Conservation (phyloP, 2,888 invertebrate genomes). For the Macaria liturata region DNA sequence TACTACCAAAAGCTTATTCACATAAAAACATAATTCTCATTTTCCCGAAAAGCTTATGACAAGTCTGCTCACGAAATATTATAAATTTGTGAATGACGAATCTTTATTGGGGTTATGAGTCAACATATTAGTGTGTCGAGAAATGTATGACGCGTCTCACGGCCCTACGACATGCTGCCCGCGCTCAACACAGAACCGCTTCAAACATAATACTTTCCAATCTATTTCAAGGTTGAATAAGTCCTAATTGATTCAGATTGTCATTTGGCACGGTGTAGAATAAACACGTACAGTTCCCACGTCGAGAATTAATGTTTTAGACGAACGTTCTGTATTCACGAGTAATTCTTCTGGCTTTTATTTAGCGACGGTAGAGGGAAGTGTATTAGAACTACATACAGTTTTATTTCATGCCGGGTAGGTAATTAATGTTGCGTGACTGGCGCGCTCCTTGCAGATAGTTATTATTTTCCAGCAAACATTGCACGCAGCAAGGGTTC, state of each 20-base stretch:
- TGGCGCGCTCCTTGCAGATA: conserved; percentile 19
- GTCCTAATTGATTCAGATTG: conserved; percentile 44
- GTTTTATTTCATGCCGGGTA: background rate
- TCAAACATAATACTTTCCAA: conserved; percentile 44
- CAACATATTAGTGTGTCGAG: conserved; percentile 55
- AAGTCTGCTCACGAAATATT: conserved; percentile 48
- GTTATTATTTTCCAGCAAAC: conserved; percentile 52
- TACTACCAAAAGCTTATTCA: no score
- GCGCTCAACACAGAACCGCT: conserved; percentile 31
- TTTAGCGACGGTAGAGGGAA: no score
- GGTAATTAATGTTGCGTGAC: conserved; percentile 11
- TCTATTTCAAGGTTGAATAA: conserved; percentile 44
- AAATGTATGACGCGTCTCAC: conserved; percentile 57
- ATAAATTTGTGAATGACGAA: conserved; percentile 71
- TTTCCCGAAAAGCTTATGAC: conserved; percentile 34
- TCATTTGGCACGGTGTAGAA: conserved; percentile 47
- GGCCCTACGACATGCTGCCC: conserved; percentile 41
- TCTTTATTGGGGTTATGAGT: conserved; percentile 63
- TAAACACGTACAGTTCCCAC: conserved; percentile 23
- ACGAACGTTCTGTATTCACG: conserved; percentile 1
- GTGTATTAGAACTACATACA: no score
- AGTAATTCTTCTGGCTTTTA: no score
- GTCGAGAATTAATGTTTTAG: conserved; percentile 1
- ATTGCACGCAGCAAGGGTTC: conserved; percentile 56
- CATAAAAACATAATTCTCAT: conserved; percentile 1